A percentile compares a stretch with the other conserved stretches of the same genome.
Evolutionary conservation across 2,797 vertebrate species (phyloP).

Genomic region (Artibeus lituratus): DNA sequence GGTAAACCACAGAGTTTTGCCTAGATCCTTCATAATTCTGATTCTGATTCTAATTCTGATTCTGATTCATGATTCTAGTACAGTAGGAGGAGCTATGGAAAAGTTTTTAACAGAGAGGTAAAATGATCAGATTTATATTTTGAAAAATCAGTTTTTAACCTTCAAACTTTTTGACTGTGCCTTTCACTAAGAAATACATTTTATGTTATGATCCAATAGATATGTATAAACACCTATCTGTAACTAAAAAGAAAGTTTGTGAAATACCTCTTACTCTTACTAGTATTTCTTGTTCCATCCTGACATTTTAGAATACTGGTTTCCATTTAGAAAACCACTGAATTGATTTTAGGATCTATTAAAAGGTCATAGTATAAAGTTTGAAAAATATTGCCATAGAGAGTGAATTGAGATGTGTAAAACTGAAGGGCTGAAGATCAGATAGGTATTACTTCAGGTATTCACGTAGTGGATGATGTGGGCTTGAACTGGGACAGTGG

Average conservation of each 20-base stretch:
- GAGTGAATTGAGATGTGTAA: not conserved
- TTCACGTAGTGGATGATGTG: not conserved
- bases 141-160: constrained; percentile 35
- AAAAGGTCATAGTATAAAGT: not conserved
- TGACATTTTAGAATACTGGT: not conserved
- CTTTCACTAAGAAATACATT: constrained; percentile 4
- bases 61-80: constrained; percentile 20
- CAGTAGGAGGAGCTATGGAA: not conserved
- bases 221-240: not conserved
- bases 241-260: not conserved
- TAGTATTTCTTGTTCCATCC: not conserved
- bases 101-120: constrained; percentile 16
- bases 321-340: not conserved
- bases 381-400: not conserved
- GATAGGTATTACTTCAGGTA: not conserved
- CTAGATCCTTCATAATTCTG: not conserved
- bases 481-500: not conserved
- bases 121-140: constrained; percentile 16
- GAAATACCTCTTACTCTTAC: not conserved
- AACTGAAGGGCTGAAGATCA: constrained; percentile 5
- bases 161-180: not conserved
- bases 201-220: not conserved
- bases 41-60: not conserved
- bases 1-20: constrained; percentile 13
- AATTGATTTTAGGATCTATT: constrained; percentile 1